These are phyloP conservation scores for Brachionus paranguensis DNA, from an alignment of 1,140 invertebrate species.

Conservation along the genomic window DNA sequence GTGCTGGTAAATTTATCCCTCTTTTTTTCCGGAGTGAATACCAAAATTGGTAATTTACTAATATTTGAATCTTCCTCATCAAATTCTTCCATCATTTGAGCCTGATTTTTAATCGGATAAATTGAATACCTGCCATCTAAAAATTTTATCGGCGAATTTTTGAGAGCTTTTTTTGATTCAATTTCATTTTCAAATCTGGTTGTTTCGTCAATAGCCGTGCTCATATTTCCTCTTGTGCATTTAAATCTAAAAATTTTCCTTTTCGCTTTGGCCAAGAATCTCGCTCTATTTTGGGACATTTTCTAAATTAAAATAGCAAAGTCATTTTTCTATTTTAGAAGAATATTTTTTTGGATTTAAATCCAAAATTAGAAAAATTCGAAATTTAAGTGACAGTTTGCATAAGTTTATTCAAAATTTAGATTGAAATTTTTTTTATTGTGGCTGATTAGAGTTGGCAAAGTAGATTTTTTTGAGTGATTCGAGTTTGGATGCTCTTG, in stretches of 20 bases:
- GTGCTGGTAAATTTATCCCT: neutral
- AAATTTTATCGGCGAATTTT: neutral
- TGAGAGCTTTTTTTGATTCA: neutral
- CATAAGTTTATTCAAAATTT: neutral
- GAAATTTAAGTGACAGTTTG: neutral
- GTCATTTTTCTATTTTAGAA: neutral
- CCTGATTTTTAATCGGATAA: neutral
- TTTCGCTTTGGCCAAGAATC: neutral
- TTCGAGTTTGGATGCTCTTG: neutral
- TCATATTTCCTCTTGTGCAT: neutral
- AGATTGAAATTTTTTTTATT: neutral
- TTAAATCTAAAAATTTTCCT: neutral
- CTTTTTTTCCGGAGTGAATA: slow-evolving; percentile 2
- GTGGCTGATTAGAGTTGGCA: neutral
- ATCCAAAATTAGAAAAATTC: neutral
- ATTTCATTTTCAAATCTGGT: neutral
- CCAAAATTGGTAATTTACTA: slow-evolving; percentile 12
- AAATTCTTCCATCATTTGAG: neutral
- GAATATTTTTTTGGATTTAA: neutral
- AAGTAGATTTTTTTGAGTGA: slow-evolving; percentile 29
- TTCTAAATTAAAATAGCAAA: neutral
- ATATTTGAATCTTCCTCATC: neutral
- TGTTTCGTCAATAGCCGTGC: neutral
- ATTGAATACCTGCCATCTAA: neutral
- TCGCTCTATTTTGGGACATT: neutral